Evolutionary conservation across 2,888 invertebrate genomes (phyloP).

Genomic region (Gerosis bhagava): DNA sequence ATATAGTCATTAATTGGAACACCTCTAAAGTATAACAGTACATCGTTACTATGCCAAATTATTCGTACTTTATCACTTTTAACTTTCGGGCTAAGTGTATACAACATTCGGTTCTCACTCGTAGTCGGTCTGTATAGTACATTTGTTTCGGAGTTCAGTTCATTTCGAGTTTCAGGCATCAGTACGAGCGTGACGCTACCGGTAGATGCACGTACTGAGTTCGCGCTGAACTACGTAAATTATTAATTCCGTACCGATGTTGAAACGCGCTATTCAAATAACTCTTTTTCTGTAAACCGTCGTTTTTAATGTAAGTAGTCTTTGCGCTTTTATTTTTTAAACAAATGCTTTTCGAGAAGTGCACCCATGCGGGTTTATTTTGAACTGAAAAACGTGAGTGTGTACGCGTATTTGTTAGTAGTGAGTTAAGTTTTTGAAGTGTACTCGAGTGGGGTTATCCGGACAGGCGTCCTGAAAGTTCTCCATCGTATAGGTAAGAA

Average conservation of each 20-base stretch:
- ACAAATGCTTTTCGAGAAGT: neutral
- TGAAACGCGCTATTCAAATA: constrained; percentile 39
- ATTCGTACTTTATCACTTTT: too few relatives aligned
- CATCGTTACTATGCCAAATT: too few relatives aligned
- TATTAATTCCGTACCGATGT: constrained; percentile 59
- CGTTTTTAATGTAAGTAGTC: constrained; percentile 40
- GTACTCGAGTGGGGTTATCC: constrained; percentile 53
- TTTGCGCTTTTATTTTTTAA: neutral
- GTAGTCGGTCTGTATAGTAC: too few relatives aligned
- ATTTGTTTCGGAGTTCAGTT: too few relatives aligned
- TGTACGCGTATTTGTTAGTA: neutral
- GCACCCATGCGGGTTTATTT: constrained; percentile 12
- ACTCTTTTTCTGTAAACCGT: constrained; percentile 23
- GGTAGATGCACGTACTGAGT: constrained; percentile 35
- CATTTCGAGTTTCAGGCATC: constrained; percentile 36
- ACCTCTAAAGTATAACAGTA: too few relatives aligned
- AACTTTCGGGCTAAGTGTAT: too few relatives aligned
- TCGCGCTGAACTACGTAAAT: constrained; percentile 52
- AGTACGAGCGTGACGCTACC: constrained; percentile 33
- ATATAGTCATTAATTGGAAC: too few relatives aligned
- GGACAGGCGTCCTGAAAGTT: constrained; percentile 63
- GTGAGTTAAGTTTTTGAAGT: constrained; percentile 66
- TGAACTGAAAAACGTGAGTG: constrained; percentile 2
- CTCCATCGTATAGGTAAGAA: constrained; percentile 62
- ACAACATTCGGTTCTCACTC: too few relatives aligned